Evolutionary conservation across 2,797 vertebrate species (phyloP), one percentile per base, ranked within the genome.

Genomic region (Syngnathus rostellatus): DNA sequence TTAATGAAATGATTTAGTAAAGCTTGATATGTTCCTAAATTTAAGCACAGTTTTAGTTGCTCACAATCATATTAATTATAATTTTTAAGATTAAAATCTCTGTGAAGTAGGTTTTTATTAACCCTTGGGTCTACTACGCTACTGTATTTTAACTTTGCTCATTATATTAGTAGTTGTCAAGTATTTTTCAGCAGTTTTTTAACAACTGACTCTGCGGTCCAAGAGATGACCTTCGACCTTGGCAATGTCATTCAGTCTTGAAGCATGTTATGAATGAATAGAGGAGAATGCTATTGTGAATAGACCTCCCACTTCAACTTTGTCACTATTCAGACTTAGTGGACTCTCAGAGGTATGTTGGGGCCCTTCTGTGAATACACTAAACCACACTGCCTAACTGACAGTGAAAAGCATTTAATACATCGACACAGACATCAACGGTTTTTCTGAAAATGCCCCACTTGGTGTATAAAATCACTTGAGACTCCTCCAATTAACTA

Each of bases 301-400:
- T 77, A 69, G 83, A 80, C 79, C 81, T 82, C 83, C 82, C 69
- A 68, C 81, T 76, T 70, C 75, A 79, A 60, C 73, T 78, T 77
- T 78, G 75, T 84, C 63, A 9, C 64, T 57, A 71, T 87, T 85
- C 75, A 39, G 57, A 57, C 62, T 72, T 65, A 72, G 78, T 68
- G 41, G 12, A 11, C 10, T 43, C 11, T 43, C 41, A 64, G 75
- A 76, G 71, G 69, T 64, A 62, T 40, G 48, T 69, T 6, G 75
- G 83, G 84, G 74, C 81, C 72, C 84, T 77, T 79, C 69, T 68
- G 79, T 80, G 85, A 86, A 86, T 85, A 78, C 68, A 57, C 58
- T 65, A 62, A 68, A 58, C 73, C 71, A 67, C 71, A 25, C 60
- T 53, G 68, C 71, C 62, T 75, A 78, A 79, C 69, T 38, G 73